Base-by-base conservation (phyloP, 1,140 invertebrate genomes). In the Camponotus pennsylvanicus region DNA sequence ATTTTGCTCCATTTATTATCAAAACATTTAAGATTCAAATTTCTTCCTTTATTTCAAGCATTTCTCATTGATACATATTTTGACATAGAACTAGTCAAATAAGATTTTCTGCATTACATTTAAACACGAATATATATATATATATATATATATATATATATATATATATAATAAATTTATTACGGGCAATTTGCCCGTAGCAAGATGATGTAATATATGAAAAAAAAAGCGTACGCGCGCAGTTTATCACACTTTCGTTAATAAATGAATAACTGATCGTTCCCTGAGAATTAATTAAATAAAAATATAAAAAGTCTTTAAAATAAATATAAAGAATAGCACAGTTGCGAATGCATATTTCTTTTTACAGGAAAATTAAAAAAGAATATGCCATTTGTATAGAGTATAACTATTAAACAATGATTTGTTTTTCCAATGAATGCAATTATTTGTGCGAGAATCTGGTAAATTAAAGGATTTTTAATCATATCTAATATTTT, bases 391-490 rank as follows among this genome's bases (percentile, higher is more conserved):
- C 1, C 2, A 27, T 45, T 80, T 59, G 37, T 55, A 82, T 1
- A 82, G 45, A 71, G 9, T 80, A 52, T 80, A 55, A 57, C 37
- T 59, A 37, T 18, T 34, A 5, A 76, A 40, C 15, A 6, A 37
- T 63, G 1, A 27, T 76, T 52, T 18, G n/a, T 85, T 85, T 0
- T 15, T 75, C 32, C 3, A 6, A 59, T n/a, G 57, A 40, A 1
- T 70, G 7, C 34, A 71, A 13, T 75, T 61, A 32, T 21, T 66
- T n/a, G 15, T 7, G 8, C n/a, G 2, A 13, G 40, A 69, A 21
- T 37, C 11, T 55, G 27, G 5, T 5, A 80, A 80, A 40, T 69
- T 69, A 42, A 82, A 82, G 18, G 9, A 2, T 70, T 15, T 49
- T 9, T 15, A 27, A 69, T 21, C 0, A 9, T 66, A 18, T 64